Conservation (phyloP, 2,888 invertebrate genomes). For the Byasa hedistus region DNA sequence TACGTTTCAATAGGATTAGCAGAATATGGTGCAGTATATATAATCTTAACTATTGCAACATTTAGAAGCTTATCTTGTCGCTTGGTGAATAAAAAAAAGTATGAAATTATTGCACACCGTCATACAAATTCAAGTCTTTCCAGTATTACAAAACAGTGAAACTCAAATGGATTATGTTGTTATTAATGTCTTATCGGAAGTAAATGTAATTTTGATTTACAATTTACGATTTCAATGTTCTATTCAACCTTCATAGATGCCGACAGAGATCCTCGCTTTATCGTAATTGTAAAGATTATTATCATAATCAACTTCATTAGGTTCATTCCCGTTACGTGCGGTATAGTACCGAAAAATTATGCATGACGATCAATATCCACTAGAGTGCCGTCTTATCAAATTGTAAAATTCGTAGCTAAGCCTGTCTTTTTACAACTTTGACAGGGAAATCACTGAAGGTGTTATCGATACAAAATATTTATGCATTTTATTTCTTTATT, state of each 20-base stretch:
- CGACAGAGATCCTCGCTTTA: conserved; percentile 21
- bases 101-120: background rate
- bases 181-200: conserved; percentile 14
- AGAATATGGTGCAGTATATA: too few relatives aligned
- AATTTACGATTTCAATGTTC: conserved; percentile 9
- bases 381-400: conserved; percentile 8
- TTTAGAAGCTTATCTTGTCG: too few relatives aligned
- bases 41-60: too few relatives aligned
- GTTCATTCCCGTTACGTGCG: conserved; percentile 24
- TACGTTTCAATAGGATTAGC: too few relatives aligned
- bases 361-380: background rate
- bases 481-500: too few relatives aligned
- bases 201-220: conserved; percentile 21
- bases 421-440: conserved; percentile 11
- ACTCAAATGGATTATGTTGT: conserved; percentile 3
- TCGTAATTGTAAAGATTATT: conserved; percentile 21
- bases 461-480: background rate
- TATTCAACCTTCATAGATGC: conserved; percentile 19
- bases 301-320: conserved; percentile 24
- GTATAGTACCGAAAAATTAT: conserved; percentile 23
- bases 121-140: background rate
- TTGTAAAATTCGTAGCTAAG: conserved; percentile 9
- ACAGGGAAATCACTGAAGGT: conserved; percentile 18
- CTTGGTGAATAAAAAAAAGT: too few relatives aligned
- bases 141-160: background rate